Base-by-base conservation (phyloP, 2,888 invertebrate genomes). In the Andrena camellia region DNA sequence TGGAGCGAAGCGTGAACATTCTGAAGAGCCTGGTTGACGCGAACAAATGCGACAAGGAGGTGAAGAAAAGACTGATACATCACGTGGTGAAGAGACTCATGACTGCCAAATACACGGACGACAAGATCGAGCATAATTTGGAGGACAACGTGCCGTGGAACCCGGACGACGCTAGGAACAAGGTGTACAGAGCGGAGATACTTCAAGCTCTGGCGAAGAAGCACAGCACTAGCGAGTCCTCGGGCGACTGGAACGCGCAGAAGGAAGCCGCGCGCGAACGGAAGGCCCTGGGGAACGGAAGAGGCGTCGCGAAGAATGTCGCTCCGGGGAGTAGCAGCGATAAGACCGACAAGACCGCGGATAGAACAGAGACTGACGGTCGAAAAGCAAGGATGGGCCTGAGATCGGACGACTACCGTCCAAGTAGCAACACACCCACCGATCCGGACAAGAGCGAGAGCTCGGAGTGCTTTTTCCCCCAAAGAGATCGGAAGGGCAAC, bases 21-120 rank as follows among this genome's bases (percentile, higher is more conserved):
- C 91, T 97, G 2, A 95, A 95, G 89, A 95, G 94, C 71, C 94
- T 96, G 54, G 93, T 96, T 20, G 95, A 95, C 83, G 95, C 95
- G 35, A 95, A 95, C 84, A 95, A 95, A 86, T 95, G 96, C 85
- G 95, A 96, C 92, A 93, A 95, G 20, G 93, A 95, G 50, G 94
- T 96, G 4, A 96, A 96, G 92, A 96, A 96, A 86, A 95, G 95
- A 88, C 95, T 97, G 63, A 95, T 97, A 20, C 96, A 96, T 89
- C 96, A 96, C 90, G 95, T 97, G 70, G 95, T 97, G 0, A 95
- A 95, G 83, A 95, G 96, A 91, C 94, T 97, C 17, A 93, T 96
- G 0, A 95, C 95, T 63, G 94, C 95, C 0, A 95, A 95, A 85
- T 96, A 96, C 90, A 95, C 95, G 63, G 96, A 95, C 90, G 96